Evolutionary conservation across 2,888 invertebrate species (phyloP).

Genomic region (Baccha elongata): DNA sequence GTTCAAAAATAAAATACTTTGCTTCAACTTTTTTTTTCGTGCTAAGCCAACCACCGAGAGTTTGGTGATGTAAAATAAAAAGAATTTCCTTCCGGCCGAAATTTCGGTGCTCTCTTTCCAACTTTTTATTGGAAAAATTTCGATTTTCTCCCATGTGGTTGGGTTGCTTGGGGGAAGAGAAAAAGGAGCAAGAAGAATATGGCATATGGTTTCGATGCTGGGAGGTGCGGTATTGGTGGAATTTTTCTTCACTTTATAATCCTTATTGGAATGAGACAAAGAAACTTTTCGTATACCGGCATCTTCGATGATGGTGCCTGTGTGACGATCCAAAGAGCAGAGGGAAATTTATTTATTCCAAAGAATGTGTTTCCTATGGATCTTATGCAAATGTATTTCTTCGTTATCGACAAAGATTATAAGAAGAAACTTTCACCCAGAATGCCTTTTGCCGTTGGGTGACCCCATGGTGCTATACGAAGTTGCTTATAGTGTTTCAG

Average conservation of each 20-base stretch:
- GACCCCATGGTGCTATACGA: background rate
- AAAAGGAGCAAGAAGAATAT: conserved; percentile 14
- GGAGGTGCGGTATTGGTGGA: background rate
- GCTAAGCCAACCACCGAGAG: conserved; percentile 9
- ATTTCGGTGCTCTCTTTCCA: conserved; percentile 27
- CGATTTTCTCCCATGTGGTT: conserved; percentile 46
- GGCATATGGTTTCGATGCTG: conserved; percentile 47
- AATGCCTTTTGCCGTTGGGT: background rate
- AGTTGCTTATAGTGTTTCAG: conserved; percentile 24
- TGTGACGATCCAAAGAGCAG: background rate
- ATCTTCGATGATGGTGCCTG: background rate
- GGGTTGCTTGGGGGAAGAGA: background rate
- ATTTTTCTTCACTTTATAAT: conserved; percentile 14
- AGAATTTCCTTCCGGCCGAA: conserved; percentile 43
- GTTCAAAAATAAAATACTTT: conserved; percentile 25
- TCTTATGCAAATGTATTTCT: conserved; percentile 73
- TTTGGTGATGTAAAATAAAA: conserved; percentile 39
- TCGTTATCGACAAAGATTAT: conserved; percentile 71
- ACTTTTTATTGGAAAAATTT: conserved; percentile 67
- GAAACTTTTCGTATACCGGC: conserved; percentile 33
- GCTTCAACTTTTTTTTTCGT: conserved; percentile 15
- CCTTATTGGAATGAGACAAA: conserved; percentile 26
- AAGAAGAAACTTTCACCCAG: conserved; percentile 55
- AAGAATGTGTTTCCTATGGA: conserved; percentile 63
- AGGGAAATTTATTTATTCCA: conserved; percentile 53